Evolutionary conservation across 2,888 invertebrate species (phyloP).

Genomic region (Erebia ligea): DNA sequence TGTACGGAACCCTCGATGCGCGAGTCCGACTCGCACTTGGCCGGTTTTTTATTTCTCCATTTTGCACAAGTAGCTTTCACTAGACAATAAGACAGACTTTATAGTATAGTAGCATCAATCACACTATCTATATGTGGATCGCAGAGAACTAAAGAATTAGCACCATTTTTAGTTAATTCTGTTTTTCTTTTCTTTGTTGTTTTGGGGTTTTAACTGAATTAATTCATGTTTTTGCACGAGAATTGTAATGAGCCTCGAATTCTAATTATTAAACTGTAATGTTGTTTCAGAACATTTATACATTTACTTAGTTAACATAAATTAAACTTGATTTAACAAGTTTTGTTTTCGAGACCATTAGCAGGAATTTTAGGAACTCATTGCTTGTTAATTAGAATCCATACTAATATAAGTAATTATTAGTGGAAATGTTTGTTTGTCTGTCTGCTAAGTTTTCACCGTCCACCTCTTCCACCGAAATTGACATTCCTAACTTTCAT

Average conservation of each 20-base stretch:
- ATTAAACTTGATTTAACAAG: neutral
- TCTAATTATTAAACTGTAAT: neutral
- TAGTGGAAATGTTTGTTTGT: no score
- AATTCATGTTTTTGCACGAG: slow-evolving; percentile 6
- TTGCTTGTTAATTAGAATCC: neutral
- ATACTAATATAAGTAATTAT: no score
- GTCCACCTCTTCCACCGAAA: no score
- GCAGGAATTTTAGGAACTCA: neutral
- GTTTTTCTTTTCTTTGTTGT: slow-evolving; percentile 23
- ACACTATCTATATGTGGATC: slow-evolving; percentile 5
- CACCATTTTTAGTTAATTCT: neutral
- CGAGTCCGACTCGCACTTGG: no score
- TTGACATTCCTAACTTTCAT: no score
- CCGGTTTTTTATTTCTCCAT: no score
- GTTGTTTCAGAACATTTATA: neutral
- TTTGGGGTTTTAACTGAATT: slow-evolving; percentile 1
- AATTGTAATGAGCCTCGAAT: neutral
- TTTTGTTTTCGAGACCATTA: neutral
- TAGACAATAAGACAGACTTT: no score
- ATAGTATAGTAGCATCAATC: slow-evolving; percentile 16
- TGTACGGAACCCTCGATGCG: no score
- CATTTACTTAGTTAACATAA: neutral
- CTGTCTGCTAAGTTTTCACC: no score
- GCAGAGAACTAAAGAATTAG: slow-evolving; percentile 1
- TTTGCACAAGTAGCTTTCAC: no score